phyloP scores from a whole-genome alignment of 2,113 vertebrate genomes.

The Gavia stellata region DNA sequence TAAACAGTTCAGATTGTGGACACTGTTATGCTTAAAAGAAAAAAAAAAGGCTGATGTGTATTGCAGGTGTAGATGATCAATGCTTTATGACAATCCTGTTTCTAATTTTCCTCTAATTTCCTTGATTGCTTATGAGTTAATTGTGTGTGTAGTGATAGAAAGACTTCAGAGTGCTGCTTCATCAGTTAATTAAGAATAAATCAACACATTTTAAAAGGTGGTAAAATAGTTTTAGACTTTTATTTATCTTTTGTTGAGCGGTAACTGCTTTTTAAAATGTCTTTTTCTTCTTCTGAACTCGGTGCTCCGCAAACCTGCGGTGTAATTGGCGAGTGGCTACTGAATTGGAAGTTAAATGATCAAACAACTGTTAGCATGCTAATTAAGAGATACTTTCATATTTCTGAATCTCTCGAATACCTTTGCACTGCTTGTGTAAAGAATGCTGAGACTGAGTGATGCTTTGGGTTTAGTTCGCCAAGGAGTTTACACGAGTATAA shows the following conservation, averaged over 20 bases:
- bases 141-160: slow-evolving; percentile 56
- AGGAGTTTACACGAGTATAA: slow-evolving; percentile 54
- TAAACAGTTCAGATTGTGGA: background rate
- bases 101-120: slow-evolving; percentile 69
- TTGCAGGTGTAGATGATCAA: slow-evolving; percentile 65
- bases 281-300: background rate
- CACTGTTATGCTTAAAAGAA: background rate
- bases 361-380: background rate
- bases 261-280: background rate
- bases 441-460: background rate
- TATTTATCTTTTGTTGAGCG: background rate
- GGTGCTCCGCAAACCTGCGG: background rate
- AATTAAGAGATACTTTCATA: background rate
- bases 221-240: slow-evolving; percentile 7
- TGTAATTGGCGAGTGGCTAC: background rate
- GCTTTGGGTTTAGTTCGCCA: slow-evolving; percentile 47
- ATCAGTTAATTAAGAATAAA: slow-evolving; percentile 71
- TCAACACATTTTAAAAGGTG: slow-evolving; percentile 50
- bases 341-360: background rate
- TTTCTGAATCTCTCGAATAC: background rate
- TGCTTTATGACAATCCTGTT: slow-evolving; percentile 42
- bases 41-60: slow-evolving; percentile 27
- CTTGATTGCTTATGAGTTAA: slow-evolving; percentile 72
- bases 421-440: background rate
- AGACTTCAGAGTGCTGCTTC: slow-evolving; percentile 56